Conservation (phyloP, 2,888 invertebrate species). For the Aromia moschata region DNA sequence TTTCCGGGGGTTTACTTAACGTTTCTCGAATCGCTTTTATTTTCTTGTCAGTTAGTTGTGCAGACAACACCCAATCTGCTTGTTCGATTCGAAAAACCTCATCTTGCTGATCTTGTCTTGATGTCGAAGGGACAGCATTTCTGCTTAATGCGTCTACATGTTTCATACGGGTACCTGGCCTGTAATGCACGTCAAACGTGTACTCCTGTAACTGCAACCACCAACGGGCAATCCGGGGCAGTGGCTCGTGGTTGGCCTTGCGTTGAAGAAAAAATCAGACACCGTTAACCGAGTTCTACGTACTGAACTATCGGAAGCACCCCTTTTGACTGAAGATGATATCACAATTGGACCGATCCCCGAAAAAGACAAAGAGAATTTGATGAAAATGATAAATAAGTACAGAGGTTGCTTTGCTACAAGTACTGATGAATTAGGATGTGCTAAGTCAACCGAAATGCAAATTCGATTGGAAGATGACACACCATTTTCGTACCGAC, state of each 20-base stretch:
- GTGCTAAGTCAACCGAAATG: too few relatives aligned
- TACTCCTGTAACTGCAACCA: slow-evolving; percentile 13
- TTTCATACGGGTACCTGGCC: slow-evolving; percentile 17
- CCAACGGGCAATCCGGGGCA: slow-evolving; percentile 10
- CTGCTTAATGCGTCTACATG: slow-evolving; percentile 38
- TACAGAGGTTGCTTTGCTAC: too few relatives aligned
- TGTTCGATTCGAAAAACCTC: slow-evolving; percentile 22
- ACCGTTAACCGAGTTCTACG: too few relatives aligned
- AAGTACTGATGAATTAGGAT: too few relatives aligned
- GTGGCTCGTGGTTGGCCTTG: not conserved
- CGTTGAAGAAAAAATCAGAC: not conserved
- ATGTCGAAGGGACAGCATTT: slow-evolving; percentile 27
- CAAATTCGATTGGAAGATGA: too few relatives aligned
- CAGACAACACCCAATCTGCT: slow-evolving; percentile 35
- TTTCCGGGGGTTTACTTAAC: slow-evolving; percentile 26
- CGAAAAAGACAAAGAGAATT: too few relatives aligned
- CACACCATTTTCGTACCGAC: not conserved
- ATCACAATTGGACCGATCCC: too few relatives aligned
- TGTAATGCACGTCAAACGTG: slow-evolving; percentile 13
- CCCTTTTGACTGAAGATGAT: too few relatives aligned
- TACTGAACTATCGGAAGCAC: too few relatives aligned
- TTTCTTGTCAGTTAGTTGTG: slow-evolving; percentile 33
- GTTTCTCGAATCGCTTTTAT: slow-evolving; percentile 19
- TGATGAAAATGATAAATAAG: too few relatives aligned
- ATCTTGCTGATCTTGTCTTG: not conserved